Evolutionary conservation across 2,797 vertebrate species (phyloP).

Genomic region (Heteromormyrus szaboi): DNA sequence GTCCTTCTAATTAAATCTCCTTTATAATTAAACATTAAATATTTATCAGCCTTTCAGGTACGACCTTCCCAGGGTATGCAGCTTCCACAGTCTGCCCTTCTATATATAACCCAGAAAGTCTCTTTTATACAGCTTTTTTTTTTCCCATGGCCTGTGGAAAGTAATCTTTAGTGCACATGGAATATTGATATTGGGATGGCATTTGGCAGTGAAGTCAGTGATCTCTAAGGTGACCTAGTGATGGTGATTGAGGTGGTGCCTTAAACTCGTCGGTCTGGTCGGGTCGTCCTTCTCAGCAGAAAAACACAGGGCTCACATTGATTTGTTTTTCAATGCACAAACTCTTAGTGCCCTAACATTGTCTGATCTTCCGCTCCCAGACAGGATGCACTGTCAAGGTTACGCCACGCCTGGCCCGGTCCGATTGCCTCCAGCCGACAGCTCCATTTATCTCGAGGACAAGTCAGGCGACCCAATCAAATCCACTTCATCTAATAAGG

Average conservation of each 20-base stretch:
- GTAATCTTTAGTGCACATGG: slow-evolving; percentile 64
- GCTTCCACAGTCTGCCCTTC: slow-evolving; percentile 13
- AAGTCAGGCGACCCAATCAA: not conserved
- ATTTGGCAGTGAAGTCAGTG: slow-evolving; percentile 53
- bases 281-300: slow-evolving; percentile 44
- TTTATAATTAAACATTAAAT: slow-evolving; percentile 48
- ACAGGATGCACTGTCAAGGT: not conserved
- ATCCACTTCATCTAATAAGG: not conserved
- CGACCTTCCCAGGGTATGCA: slow-evolving; percentile 43
- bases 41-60: slow-evolving; percentile 46
- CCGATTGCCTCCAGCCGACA: not conserved
- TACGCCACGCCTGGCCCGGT: not conserved
- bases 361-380: not conserved
- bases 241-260: slow-evolving; percentile 30
- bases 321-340: not conserved
- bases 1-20: slow-evolving; percentile 41
- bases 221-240: slow-evolving; percentile 54
- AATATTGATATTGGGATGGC: slow-evolving; percentile 59
- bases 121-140: slow-evolving; percentile 27
- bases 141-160: slow-evolving; percentile 32
- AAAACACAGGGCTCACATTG: not conserved
- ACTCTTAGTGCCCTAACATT: slow-evolving; percentile 18
- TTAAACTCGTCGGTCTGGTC: slow-evolving; percentile 38
- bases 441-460: not conserved
- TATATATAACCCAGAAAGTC: slow-evolving; percentile 42